Base-by-base conservation (phyloP, 37 sponge, comb jelly and placozoan species). In the Axinella damicornis region DNA sequence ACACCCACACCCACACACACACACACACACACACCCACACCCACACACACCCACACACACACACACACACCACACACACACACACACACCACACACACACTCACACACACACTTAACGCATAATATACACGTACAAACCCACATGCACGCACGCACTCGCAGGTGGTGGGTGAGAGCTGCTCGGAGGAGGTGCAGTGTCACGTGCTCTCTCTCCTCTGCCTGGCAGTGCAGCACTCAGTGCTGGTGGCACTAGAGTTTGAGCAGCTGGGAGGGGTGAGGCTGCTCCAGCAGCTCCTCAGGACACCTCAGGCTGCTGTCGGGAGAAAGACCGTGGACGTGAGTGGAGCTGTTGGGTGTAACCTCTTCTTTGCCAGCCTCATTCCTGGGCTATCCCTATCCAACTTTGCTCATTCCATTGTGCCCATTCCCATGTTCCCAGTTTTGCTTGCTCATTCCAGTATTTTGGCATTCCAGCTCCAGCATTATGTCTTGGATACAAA, bases 141-240 rank as follows among this genome's bases (percentile, higher is more conserved):
- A n/a, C n/a, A n/a, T n/a, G n/a, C n/a, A n/a, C n/a, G n/a, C n/a
- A n/a, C 16, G 22, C 32, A 52, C 53, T 25, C 30, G 24, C 66
- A 94, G 94, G 80, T 87, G 21, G 94, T 94, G 68, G 74, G 84
- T 58, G 83, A 83, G 53, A 71, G 78, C 12, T 87, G 86, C 46
- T 74, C 83, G 31, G 87, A 81, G 65, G 69, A 59, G 39, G 61
- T 69, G 31, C 87, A 87, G 71, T 73, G 72, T 17, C 38, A 63
- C 36, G 78, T 67, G 27, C 70, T 94, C 31, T 73, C 83, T 65
- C 63, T 94, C 25, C 52, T 94, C 25, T 32, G 61, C 25, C 55
- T 78, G 65, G 80, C 78, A 31, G 77, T 78, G 13, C 30, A 69
- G 54, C 80, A 80, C 83, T 89, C 73, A 33, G 75, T 87, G 18